Evolutionary conservation across 2,888 invertebrate genomes (phyloP), one percentile per base, ranked within the genome.

Genomic region (Rhabditoides inermis): DNA sequence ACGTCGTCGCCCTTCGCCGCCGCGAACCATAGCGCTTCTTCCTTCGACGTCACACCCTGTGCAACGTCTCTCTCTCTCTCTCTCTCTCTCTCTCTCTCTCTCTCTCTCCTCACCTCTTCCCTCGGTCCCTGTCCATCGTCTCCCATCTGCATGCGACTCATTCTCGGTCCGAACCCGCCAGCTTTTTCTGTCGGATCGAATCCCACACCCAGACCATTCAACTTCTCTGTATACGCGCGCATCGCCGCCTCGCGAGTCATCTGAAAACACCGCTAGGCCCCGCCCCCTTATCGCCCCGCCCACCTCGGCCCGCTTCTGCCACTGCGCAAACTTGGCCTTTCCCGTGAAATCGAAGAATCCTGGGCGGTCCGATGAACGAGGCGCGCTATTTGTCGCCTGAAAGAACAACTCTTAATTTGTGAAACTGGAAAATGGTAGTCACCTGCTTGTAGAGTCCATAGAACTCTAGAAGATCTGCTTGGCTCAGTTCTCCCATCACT

Each of bases 361-460:
- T n/a, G n/a, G n/a, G n/a, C n/a, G n/a, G n/a, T n/a, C n/a, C n/a
- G n/a, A n/a, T n/a, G n/a, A n/a, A n/a, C n/a, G n/a, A n/a, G n/a
- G n/a, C n/a, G n/a, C n/a, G n/a, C n/a, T n/a, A n/a, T n/a, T n/a
- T n/a, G n/a, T n/a, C n/a, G n/a, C n/a, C n/a, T n/a, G n/a, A n/a
- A n/a, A n/a, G n/a, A n/a, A n/a, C n/a, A n/a, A n/a, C n/a, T n/a
- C n/a, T n/a, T n/a, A n/a, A n/a, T n/a, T n/a, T n/a, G n/a, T n/a
- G n/a, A n/a, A n/a, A n/a, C n/a, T n/a, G n/a, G n/a, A n/a, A n/a
- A n/a, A n/a, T n/a, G n/a, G n/a, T n/a, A n/a, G n/a, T n/a, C n/a
- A n/a, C n/a, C n/a, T 94, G 94, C 78, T 95, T 95, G 81, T 84
- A 95, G 76, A 87, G 88, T 12, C 86, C 87, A 81, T 95, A 95